Base-by-base conservation (phyloP, 2,797 vertebrate genomes). In the Girardinus metallicus region DNA sequence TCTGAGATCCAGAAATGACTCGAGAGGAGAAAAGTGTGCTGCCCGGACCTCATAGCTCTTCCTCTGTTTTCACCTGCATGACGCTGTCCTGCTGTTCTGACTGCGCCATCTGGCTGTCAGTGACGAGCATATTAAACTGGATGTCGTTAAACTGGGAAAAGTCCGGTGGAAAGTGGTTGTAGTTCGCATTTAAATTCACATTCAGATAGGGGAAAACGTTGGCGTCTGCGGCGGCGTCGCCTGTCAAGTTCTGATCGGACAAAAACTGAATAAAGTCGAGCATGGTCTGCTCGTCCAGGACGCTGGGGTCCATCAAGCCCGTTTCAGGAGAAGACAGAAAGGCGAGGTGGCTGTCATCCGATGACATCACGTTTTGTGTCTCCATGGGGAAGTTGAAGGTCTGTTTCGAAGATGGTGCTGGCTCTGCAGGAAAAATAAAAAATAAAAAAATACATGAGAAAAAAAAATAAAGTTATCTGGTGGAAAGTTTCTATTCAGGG, bases 111-210 rank as follows among this genome's bases (percentile, higher is more conserved):
- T 95, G 94, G 80, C 7, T 94, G 86, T 94, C 95, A 1, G 86
- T 95, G 78, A 95, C 89, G 0, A 96, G 91, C 90, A 88, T 93
- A 88, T 85, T 95, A 82, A 96, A 95, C 80, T 94, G 93, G 41
- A 91, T 12, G 77, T 97, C 96, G 11, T 80, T 93, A 77, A 90
- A 94, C 47, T 91, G 88, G 21, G 92, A 53, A 75, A 95, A 87
- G 90, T 96, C 94, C 85, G 87, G 91, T 2, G 34, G 4, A 74
- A 87, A 83, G 0, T 72, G 4, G 43, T 41, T 77, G 4, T 85
- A 77, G 79, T 75, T 86, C 26, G 76, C 74, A 82, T 90, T 93
- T 34, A 86, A 82, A 88, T 92, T 94, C 57, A 73, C 43, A 6
- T 96, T 94, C 83, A 87, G 26, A 83, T 60, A 26, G 26, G 26